A percentile compares a stretch with the other conserved stretches of the same genome.
Evolutionary conservation across 2,113 vertebrate species (phyloP).

Genomic region (Calidris pygmaea): DNA sequence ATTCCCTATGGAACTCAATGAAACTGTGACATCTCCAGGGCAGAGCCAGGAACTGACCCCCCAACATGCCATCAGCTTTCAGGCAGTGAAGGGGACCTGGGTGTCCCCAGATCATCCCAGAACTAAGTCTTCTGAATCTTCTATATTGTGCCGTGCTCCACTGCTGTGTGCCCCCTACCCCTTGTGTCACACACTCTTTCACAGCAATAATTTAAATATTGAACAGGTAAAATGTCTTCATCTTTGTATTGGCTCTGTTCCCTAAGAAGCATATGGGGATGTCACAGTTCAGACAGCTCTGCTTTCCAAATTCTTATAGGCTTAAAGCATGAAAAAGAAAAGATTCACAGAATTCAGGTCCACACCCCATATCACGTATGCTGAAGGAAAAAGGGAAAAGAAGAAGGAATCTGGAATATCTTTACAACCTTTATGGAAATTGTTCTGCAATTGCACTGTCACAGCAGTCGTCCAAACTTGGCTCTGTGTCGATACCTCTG

Average conservation of each 20-base stretch:
- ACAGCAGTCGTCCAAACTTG: background rate
- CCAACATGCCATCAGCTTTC: background rate
- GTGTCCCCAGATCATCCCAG: background rate
- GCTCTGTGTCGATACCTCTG: background rate
- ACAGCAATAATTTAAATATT: background rate
- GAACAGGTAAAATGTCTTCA: background rate
- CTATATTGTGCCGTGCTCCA: no score
- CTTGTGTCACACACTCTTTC: background rate
- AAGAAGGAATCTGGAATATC: background rate
- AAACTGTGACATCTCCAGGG: background rate
- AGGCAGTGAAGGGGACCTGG: background rate
- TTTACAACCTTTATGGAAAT: background rate
- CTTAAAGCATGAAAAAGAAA: background rate
- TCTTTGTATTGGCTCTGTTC: background rate
- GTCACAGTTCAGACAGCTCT: background rate
- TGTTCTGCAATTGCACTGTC: background rate
- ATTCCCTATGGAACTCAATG: background rate
- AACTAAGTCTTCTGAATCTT: background rate
- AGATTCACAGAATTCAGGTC: background rate
- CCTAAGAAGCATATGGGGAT: background rate
- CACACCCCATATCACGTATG: background rate
- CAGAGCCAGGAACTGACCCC: background rate
- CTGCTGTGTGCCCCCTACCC: background rate
- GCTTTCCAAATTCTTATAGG: background rate
- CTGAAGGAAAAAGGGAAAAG: background rate